Conservation (phyloP, 1,140 invertebrate species). For the Atta cephalotes region DNA sequence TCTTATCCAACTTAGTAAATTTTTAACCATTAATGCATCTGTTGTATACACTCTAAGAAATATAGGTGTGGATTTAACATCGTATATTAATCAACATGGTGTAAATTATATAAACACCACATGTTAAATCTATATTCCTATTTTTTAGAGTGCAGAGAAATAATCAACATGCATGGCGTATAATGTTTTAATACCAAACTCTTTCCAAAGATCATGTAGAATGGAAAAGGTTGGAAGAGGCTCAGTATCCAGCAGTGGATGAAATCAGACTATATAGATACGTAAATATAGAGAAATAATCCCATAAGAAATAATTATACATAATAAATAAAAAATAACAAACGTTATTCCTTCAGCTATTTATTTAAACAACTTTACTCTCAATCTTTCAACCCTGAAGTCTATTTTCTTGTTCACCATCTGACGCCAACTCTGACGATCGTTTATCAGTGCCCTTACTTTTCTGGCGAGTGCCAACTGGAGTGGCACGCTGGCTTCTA, state of each 20-base stretch:
- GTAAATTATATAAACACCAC: too few relatives aligned
- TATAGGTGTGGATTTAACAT: too few relatives aligned
- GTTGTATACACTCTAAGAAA: neutral
- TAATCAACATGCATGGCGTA: neutral
- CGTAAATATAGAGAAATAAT: neutral
- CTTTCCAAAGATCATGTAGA: too few relatives aligned
- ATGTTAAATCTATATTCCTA: too few relatives aligned
- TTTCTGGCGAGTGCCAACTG: constrained; percentile 18
- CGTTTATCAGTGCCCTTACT: constrained; percentile 19
- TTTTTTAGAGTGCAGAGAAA: too few relatives aligned
- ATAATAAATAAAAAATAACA: neutral
- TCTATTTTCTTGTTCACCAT: neutral
- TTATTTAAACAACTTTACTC: constrained; percentile 1
- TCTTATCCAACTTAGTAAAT: constrained; percentile 1
- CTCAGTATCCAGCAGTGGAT: too few relatives aligned
- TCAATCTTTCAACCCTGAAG: constrained; percentile 5
- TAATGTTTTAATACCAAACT: too few relatives aligned
- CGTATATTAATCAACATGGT: too few relatives aligned
- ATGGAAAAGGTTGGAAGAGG: too few relatives aligned
- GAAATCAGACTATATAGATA: too few relatives aligned
- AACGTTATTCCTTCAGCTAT: neutral
- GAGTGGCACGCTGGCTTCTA: neutral
- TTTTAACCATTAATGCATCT: neutral
- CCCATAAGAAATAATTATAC: neutral
- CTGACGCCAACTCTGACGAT: neutral